A percentile compares a stretch with the other conserved stretches of the same genome.
phyloP scores from a whole-genome alignment of 2,797 vertebrate genomes.

The Fistularia commersonii region DNA sequence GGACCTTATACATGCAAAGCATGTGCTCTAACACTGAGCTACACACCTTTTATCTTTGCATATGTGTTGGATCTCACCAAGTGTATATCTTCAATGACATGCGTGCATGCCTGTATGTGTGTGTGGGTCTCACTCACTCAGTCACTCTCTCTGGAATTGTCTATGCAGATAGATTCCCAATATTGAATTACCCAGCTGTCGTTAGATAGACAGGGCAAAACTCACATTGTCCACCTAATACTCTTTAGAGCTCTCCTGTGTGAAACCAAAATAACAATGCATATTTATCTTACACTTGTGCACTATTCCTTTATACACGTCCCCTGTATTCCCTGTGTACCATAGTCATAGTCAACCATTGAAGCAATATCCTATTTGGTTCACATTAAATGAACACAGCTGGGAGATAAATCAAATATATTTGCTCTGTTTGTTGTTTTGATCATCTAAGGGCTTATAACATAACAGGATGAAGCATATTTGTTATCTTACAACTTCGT shows the following conservation, averaged over 20 bases:
- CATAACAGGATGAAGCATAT: background rate
- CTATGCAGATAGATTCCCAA: constrained; percentile 2
- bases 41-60: constrained; percentile 8
- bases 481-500: no score
- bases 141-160: no score
- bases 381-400: no score
- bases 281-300: constrained; percentile 14
- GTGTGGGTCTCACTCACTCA: constrained; percentile 8
- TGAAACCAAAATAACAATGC: constrained; percentile 13
- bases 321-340: background rate
- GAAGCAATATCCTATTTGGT: no score
- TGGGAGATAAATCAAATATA: no score
- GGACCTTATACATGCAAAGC: no score
- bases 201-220: constrained; percentile 49
- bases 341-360: no score
- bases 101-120: constrained; percentile 17
- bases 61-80: background rate
- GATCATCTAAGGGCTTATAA: background rate
- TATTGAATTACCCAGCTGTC: constrained; percentile 30
- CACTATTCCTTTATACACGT: background rate
- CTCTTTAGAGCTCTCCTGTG: constrained; percentile 35
- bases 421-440: no score
- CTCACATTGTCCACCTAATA: constrained; percentile 37
- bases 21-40: no score
- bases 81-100: background rate